Evolutionary conservation across 2,888 invertebrate species (phyloP).

Genomic region (Uloborus plumipes): DNA sequence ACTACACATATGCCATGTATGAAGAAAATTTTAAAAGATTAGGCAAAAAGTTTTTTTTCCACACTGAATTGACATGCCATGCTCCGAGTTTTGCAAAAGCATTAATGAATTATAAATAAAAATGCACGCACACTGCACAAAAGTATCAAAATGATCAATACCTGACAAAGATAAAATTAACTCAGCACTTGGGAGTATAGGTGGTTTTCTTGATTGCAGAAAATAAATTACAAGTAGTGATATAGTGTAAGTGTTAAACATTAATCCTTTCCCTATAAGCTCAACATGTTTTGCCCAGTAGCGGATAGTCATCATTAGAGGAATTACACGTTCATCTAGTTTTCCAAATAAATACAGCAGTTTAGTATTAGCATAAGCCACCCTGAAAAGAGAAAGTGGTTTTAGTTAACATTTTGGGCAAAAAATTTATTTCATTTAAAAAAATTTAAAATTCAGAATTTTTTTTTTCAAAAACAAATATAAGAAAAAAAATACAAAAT

Average conservation of each 20-base stretch:
- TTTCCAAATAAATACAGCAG: conserved; percentile 42
- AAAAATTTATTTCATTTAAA: no score
- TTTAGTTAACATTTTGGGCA: neutral
- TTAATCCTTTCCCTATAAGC: conserved; percentile 44
- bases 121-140: neutral
- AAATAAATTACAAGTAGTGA: conserved; percentile 46
- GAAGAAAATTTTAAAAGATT: no score
- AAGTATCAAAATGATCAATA: neutral
- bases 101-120: neutral
- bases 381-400: conserved; percentile 17
- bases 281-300: conserved; percentile 61
- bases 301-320: conserved; percentile 52
- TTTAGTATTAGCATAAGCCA: conserved; percentile 46
- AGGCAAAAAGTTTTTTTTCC: no score
- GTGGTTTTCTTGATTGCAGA: conserved; percentile 54
- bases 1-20: no score
- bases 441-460: no score
- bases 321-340: conserved; percentile 53
- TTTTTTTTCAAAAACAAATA: no score
- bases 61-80: neutral
- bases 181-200: conserved; percentile 58
- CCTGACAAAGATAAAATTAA: conserved; percentile 37
- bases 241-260: conserved; percentile 54
- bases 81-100: neutral
- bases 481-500: no score